Evolutionary conservation across 2,888 invertebrate species (phyloP), one percentile per base, ranked within the genome.

Genomic region (Brenthis hecate): DNA sequence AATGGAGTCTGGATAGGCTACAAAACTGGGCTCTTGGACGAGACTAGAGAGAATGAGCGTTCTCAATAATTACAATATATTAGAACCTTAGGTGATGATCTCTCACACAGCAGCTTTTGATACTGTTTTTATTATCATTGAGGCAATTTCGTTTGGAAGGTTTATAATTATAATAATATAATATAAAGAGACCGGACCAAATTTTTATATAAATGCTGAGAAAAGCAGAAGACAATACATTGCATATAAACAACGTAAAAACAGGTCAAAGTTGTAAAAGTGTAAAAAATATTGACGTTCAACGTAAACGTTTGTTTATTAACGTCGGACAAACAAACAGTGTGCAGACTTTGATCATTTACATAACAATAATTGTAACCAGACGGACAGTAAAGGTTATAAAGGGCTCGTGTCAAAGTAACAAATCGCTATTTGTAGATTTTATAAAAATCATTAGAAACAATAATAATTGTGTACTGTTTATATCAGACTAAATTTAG

Each of bases 191-290:
- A 43, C 2, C 8, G 8, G 36, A 56, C 8, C n/a, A 14, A 32
- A 56, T 36, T 48, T 48, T 58, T 48, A 47, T 48, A 58, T 48
- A 48, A 58, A 58, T 58, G 43, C 19, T 47, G 23, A 51, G 8
- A 47, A 48, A 58, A 58, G 28, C 58, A 58, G 48, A 48, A 61
- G 65, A 69, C 65, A 62, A 61, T 63, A 57, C 56, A 53, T 58
- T 51, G 57, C 56, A 60, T 48, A 65, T 51, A 65, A 43, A 58
- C 36, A 65, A 56, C 32, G 61, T 16, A n/a, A 73, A 43, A 73
- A 66, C 63, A 66, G 71, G 73, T 71, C 73, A 69, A 64, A 67
- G 69, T 56, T 63, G 65, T 73, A 69, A 73, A 69, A 73, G 56
- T 56, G 54, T 56, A 54, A 68, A 71, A 73, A 71, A 71, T 73